Conservation (phyloP, 2,888 invertebrate genomes). For the Ypsolopha sequella region DNA sequence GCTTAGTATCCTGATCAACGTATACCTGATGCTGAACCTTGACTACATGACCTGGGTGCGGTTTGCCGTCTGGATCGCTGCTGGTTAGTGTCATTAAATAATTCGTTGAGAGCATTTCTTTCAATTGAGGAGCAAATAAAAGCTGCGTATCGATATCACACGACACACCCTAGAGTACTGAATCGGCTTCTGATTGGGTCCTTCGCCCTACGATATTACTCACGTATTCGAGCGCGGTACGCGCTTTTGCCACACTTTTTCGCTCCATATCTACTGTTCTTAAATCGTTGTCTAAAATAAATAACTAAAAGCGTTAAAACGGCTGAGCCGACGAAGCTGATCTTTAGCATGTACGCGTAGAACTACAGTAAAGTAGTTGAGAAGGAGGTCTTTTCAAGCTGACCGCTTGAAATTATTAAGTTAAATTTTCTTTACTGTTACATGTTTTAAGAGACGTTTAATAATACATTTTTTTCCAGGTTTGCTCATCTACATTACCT, state of each 20-base stretch:
- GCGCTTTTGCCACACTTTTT: background rate
- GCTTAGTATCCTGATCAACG: conserved; percentile 85
- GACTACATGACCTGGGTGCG: conserved; percentile 87
- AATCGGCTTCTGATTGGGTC: background rate
- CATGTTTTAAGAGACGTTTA: background rate
- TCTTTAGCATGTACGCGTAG: too few relatives aligned
- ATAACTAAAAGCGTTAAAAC: too few relatives aligned
- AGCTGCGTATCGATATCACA: too few relatives aligned
- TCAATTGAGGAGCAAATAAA: too few relatives aligned
- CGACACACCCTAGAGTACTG: background rate
- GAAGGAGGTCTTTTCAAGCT: too few relatives aligned
- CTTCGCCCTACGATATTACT: background rate
- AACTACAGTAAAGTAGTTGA: too few relatives aligned
- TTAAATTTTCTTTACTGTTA: background rate
- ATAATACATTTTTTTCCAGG: conserved; percentile 52
- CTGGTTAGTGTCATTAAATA: conserved; percentile 70
- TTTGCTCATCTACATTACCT: conserved; percentile 77
- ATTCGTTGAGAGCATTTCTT: too few relatives aligned
- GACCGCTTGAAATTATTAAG: too few relatives aligned
- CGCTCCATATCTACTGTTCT: too few relatives aligned
- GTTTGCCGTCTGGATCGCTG: conserved; percentile 85
- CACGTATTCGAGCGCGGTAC: background rate
- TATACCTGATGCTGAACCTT: conserved; percentile 82
- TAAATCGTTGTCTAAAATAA: too few relatives aligned
- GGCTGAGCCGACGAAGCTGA: too few relatives aligned